Evolutionary conservation across 2,797 vertebrate species (phyloP).

Genomic region (Cirrhinus mrigala): DNA sequence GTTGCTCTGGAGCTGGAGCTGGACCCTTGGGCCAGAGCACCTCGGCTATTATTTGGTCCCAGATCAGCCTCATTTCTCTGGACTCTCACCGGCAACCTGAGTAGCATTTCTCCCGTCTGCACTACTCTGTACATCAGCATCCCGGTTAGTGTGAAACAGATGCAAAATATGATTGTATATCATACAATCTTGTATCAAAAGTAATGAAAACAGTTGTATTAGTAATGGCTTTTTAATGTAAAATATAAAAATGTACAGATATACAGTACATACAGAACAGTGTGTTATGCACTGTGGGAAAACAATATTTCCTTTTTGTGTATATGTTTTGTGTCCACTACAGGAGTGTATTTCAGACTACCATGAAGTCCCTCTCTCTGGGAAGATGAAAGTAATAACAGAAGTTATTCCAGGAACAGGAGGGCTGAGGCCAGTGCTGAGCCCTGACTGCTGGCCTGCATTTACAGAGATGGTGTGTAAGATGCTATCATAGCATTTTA

Average conservation of each 20-base stretch:
- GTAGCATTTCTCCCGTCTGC: conserved; percentile 36
- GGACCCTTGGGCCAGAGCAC: conserved; percentile 28
- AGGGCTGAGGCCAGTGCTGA: conserved; percentile 59
- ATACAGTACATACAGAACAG: background rate
- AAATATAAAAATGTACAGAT: background rate
- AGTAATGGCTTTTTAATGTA: conserved; percentile 3
- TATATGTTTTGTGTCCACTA: conserved; percentile 8
- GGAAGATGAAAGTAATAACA: conserved; percentile 34
- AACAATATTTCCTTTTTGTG: conserved; percentile 12
- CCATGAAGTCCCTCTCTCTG: conserved; percentile 52
- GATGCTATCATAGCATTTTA: background rate
- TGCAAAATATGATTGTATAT: background rate
- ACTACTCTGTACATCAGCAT: conserved; percentile 51
- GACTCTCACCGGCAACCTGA: conserved; percentile 32
- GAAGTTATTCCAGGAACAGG: conserved; percentile 31
- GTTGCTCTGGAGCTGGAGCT: conserved; percentile 54
- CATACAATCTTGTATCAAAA: background rate
- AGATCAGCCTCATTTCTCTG: conserved; percentile 30
- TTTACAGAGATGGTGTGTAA: conserved; percentile 50
- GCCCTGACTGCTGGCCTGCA: conserved; percentile 52
- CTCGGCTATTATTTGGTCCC: conserved; percentile 51
- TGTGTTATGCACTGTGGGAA: background rate
- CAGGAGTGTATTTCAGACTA: conserved; percentile 63
- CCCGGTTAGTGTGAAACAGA: conserved; percentile 52
- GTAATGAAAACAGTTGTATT: background rate